Conservation (phyloP, 2,888 invertebrate species). For the Mermis nigrescens region DNA sequence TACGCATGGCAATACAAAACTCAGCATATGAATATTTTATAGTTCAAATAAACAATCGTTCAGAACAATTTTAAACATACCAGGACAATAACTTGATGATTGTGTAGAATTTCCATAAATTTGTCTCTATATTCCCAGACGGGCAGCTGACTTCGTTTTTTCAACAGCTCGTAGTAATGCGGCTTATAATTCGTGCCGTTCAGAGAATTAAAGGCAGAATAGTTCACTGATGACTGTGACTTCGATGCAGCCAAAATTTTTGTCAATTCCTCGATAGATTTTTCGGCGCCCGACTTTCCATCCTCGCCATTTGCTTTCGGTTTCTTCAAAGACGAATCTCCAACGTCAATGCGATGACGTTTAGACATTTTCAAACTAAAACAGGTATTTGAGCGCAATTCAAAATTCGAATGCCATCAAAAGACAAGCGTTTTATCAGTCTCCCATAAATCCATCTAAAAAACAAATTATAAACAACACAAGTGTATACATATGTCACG, state of each 20-base stretch:
- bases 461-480: too few relatives aligned
- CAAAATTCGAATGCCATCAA: too few relatives aligned
- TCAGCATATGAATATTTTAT: background rate
- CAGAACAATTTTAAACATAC: too few relatives aligned
- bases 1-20: background rate
- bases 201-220: constrained; percentile 47
- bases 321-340: background rate
- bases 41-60: background rate
- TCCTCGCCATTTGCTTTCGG: background rate
- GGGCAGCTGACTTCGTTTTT: constrained; percentile 71
- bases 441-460: too few relatives aligned
- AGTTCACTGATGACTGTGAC: background rate
- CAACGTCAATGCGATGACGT: constrained; percentile 7
- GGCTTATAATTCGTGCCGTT: constrained; percentile 65
- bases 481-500: too few relatives aligned
- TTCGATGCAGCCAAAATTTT: background rate
- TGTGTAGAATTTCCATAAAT: constrained; percentile 76
- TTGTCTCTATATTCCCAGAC: constrained; percentile 94
- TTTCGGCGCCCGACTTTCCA: background rate
- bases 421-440: too few relatives aligned
- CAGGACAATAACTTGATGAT: constrained; percentile 64
- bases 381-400: too few relatives aligned
- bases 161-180: constrained; percentile 65
- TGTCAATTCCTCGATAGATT: background rate
- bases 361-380: constrained; percentile 8